Evolutionary conservation across 1,140 invertebrate species (phyloP), one percentile per base, ranked within the genome.

Genomic region (Eumaeus atala): DNA sequence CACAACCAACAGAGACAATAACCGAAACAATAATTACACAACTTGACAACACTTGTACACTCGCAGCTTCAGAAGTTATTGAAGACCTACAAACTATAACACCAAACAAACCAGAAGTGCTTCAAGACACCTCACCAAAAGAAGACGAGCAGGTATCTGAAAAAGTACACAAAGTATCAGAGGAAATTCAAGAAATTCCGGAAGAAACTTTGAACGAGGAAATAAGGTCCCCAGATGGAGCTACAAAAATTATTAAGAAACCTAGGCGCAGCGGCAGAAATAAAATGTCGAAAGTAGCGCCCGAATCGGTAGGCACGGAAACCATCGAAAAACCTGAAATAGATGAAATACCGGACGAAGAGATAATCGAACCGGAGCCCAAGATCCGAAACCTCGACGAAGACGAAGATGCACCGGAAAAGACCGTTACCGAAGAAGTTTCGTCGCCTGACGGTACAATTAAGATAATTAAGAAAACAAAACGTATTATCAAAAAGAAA

Each of bases 221-320:
- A 18, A 44, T 51, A 0, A 3, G 34, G 28, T 50, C 48, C n/a
- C 28, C 48, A 3, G 52, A 54, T 38, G 81, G 84, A 3, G 72
- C 73, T 44, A 76, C 69, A 0, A 80, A 77, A 63, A 83, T 76
- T 52, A 61, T 67, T 9, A 64, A 67, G 48, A 72, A 77, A 12
- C 79, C 88, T 52, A 79, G 88, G 64, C 59, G 69, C 38, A 54
- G 82, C 3, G 84, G 82, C 6, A 66, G 76, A 38, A 76, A 83
- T 49, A 88, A 64, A 83, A 88, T 52, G 78, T 81, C 44, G 76
- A 88, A 62, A 56, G 66, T 36, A 6, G 9, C 10, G 8, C 80
- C 84, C 9, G 59, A 85, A 37, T 28, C 21, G 6, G 21, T 28
- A n/a, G 33, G 14, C 3, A 33, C 6, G 12, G 21, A 33, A 12